These are phyloP conservation scores for Aethes cnicana DNA, from an alignment of 2,888 invertebrate species.

Conservation along the genomic window DNA sequence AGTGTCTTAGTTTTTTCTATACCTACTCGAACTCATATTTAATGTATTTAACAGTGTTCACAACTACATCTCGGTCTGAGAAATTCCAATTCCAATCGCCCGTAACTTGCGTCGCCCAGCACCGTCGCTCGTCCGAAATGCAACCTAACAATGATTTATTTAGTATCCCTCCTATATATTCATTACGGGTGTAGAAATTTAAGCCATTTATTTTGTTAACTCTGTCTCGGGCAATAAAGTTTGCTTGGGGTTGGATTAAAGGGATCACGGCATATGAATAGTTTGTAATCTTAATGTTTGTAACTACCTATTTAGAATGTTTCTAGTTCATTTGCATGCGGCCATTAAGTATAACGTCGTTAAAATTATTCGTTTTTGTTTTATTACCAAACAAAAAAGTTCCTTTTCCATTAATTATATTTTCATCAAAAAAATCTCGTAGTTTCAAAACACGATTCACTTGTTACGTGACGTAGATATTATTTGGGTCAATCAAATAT, in stretches of 20 bases:
- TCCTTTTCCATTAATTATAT: no score
- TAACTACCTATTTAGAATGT: conserved; percentile 50
- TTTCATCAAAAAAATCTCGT: no score
- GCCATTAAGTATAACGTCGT: background rate
- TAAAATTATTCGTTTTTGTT: no score
- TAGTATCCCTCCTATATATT: conserved; percentile 75
- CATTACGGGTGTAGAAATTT: conserved; percentile 82
- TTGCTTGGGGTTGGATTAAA: conserved; percentile 59
- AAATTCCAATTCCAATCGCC: conserved; percentile 6
- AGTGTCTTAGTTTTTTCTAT: no score
- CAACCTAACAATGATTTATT: conserved; percentile 79
- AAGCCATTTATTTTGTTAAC: conserved; percentile 82
- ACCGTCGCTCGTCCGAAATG: conserved; percentile 61
- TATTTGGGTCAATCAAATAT: no score
- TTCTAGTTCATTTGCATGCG: conserved; percentile 37
- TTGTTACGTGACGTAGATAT: no score
- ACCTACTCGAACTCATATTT: no score
- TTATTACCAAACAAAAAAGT: no score
- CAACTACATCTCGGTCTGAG: no score
- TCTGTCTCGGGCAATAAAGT: conserved; percentile 74
- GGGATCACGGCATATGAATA: conserved; percentile 55
- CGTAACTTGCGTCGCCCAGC: conserved; percentile 34
- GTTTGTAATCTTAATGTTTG: conserved; percentile 65
- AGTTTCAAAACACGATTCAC: no score
- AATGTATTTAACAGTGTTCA: no score